phyloP scores from a whole-genome alignment of 1,140 invertebrate species.

The Drosophila obscura region DNA sequence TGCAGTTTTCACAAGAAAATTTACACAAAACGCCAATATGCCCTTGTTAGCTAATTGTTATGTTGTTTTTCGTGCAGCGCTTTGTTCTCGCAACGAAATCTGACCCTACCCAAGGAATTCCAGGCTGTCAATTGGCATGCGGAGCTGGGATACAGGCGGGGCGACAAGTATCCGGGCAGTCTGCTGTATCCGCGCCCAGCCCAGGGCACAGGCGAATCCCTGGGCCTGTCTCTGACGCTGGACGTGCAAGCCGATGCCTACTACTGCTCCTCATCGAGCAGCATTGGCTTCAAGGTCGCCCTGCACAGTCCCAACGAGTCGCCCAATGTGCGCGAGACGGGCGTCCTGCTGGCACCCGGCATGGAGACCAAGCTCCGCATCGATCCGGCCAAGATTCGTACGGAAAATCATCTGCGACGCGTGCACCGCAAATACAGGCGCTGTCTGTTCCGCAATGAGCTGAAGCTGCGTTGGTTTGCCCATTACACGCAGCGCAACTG shows the following conservation, averaged over 20 bases:
- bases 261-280: conserved; percentile 90
- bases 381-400: conserved; percentile 87
- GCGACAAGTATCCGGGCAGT: conserved; percentile 67
- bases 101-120: conserved; percentile 20
- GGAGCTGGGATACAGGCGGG: conserved; percentile 87
- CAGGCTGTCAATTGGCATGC: conserved; percentile 88
- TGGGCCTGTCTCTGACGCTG: conserved; percentile 89
- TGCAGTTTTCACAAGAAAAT: too few relatives aligned
- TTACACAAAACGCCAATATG: too few relatives aligned
- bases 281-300: conserved; percentile 89
- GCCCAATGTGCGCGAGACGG: conserved; percentile 90
- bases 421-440: conserved; percentile 87
- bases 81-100: conserved; percentile 50
- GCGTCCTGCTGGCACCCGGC: conserved; percentile 88
- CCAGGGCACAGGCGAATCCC: conserved; percentile 86
- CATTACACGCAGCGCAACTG: conserved; percentile 86
- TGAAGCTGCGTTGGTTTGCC: conserved; percentile 86
- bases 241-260: conserved; percentile 89
- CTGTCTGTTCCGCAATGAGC: conserved; percentile 90
- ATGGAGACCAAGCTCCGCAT: conserved; percentile 88
- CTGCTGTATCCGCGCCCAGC: conserved; percentile 87
- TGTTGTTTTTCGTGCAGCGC: conserved; percentile 11
- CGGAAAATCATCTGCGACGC: conserved; percentile 85
- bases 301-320: conserved; percentile 91
- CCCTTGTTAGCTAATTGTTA: not conserved